Evolutionary conservation across 2,797 vertebrate genomes (phyloP).

Genomic region (Tokudaia tokunoshimensis): DNA sequence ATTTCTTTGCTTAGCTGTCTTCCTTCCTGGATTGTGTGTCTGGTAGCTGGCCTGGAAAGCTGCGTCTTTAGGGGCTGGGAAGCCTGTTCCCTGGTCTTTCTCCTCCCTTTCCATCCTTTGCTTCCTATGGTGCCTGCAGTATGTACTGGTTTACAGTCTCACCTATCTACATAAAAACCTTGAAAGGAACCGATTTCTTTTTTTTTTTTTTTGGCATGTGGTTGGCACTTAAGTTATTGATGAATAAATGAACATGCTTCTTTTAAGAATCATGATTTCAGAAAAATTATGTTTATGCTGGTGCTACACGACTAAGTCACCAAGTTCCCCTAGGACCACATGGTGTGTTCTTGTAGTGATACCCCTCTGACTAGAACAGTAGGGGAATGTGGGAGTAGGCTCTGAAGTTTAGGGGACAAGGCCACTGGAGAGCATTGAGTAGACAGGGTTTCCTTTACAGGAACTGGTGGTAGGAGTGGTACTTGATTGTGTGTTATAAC

Average conservation of each 20-base stretch:
- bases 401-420: not conserved
- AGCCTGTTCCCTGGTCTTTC: not conserved
- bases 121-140: not conserved
- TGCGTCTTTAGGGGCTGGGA: not conserved
- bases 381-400: not conserved
- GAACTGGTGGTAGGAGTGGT: not conserved
- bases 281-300: not conserved
- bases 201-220: not conserved
- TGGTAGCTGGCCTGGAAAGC: not conserved
- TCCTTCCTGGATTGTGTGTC: not conserved
- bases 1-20: not conserved
- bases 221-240: not conserved
- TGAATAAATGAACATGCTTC: not conserved
- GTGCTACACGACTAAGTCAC: not conserved
- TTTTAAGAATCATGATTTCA: constrained; percentile 22
- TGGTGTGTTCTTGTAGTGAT: not conserved
- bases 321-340: not conserved
- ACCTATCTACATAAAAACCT: not conserved
- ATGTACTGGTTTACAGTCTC: not conserved
- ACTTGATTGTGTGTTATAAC: constrained; percentile 2
- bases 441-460: not conserved
- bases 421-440: fast-evolving
- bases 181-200: constrained; percentile 10
- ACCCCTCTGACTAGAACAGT: not conserved
- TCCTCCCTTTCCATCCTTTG: too few species aligned